phyloP scores from a whole-genome alignment of 1,140 invertebrate genomes.

The Trachymyrmex septentrionalis region DNA sequence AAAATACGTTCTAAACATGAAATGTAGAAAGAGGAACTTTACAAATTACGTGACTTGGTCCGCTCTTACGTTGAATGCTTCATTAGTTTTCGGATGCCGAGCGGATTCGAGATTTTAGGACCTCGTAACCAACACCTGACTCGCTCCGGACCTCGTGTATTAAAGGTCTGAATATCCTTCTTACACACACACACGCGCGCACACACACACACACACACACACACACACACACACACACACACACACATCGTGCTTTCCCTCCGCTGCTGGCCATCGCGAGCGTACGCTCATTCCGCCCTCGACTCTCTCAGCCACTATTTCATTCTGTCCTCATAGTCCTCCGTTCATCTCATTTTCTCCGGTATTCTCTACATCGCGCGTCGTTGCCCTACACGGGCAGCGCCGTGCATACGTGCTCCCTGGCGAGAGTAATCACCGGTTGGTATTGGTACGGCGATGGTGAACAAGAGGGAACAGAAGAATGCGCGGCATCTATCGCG shows the following conservation, averaged over 20 bases:
- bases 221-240: neutral
- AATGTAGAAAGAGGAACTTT: neutral
- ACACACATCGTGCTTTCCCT: neutral
- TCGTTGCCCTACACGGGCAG: conserved; percentile 47
- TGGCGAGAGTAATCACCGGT: conserved; percentile 46
- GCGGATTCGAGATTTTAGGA: conserved; percentile 40
- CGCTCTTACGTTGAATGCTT: conserved; percentile 34
- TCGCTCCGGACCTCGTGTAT: neutral
- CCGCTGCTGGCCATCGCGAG: neutral
- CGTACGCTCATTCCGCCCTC: conserved; percentile 39
- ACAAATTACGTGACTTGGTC: neutral
- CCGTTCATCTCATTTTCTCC: conserved; percentile 58
- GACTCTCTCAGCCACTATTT: conserved; percentile 53
- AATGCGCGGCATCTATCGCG: conserved; percentile 59
- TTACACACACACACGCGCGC: neutral
- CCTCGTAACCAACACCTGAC: conserved; percentile 55
- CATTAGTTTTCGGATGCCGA: conserved; percentile 43
- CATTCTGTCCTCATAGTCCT: conserved; percentile 61
- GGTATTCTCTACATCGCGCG: conserved; percentile 44
- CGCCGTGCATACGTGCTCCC: conserved; percentile 21
- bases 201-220: neutral
- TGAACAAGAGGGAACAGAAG: conserved; percentile 31
- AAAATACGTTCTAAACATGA: conserved; percentile 13
- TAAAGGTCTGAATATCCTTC: conserved; percentile 31
- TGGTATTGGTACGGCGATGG: conserved; percentile 34